Base-by-base conservation (phyloP, 1,140 invertebrate genomes). In the Pseudobourletiella spinata region DNA sequence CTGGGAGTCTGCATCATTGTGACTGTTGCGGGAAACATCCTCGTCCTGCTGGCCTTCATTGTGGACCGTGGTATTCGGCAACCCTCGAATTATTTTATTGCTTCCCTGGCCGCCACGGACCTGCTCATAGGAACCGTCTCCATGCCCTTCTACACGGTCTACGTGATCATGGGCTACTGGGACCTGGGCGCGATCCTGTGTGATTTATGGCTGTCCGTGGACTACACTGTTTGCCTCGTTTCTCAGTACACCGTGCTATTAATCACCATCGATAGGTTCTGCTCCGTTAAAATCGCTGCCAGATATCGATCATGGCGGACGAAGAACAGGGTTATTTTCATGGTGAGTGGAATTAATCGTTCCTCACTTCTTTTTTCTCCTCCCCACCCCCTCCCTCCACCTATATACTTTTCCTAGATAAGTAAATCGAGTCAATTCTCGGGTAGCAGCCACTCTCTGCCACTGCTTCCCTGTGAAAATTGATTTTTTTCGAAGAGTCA, bases 21-120 rank as follows among this genome's bases (percentile, higher is more conserved):
- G 42, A 98, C 95, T 0, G 86, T 97, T 16, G 85, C 87, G 62
- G 97, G 97, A 35, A 99, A 99, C 75, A 88, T 98, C 48, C 82
- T 99, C 16, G 97, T 99, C 29, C 81, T 99, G 24, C 75, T 98
- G 32, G 91, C 95, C 24, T 99, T 99, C 77, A 88, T 96, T 57
- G 88, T 99, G 25, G 97, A 99, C 75, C 82, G 95, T 59, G 89
- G 89, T 58, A 99, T 99, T 71, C 83, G 97, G 46, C 95, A 99
- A 52, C 96, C 97, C 1, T 96, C 92, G 73, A 99, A 99, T 78
- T 99, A 98, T 79, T 99, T 99, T 78, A 98, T 99, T 56, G 95
- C 94, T 2, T 98, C 95, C 0, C 80, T 99, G 43, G 96, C 97
- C 24, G 91, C 95, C 29, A 98, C 95, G 14, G 97, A 99, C 79